phyloP scores from a whole-genome alignment of 2,113 vertebrate species.

The Nettapus auritus region DNA sequence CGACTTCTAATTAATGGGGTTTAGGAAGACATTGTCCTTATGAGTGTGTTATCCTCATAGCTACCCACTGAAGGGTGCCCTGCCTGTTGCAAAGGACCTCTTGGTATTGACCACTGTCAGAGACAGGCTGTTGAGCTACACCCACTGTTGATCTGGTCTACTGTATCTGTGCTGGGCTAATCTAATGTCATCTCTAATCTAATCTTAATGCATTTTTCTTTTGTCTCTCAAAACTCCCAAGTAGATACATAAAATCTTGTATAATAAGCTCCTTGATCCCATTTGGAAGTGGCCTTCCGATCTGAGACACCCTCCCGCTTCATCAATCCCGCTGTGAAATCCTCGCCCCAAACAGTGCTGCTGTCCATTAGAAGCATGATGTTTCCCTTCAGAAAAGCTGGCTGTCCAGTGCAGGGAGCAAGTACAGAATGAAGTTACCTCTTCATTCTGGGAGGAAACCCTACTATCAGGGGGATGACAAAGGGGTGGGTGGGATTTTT shows the following conservation, averaged over 20 bases:
- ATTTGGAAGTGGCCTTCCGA: not conserved
- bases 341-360: not conserved
- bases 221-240: not conserved
- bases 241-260: not conserved
- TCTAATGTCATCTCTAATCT: not conserved
- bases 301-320: not conserved
- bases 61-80: slow-evolving; percentile 22
- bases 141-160: not conserved
- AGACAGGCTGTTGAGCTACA: slow-evolving; percentile 2
- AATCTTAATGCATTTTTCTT: not conserved
- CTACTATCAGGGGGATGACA: rapidly evolving
- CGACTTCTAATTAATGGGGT: slow-evolving; percentile 47
- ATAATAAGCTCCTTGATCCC: not conserved
- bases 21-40: slow-evolving; percentile 34
- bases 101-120: slow-evolving; percentile 26
- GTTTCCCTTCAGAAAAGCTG: not conserved
- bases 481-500: rapidly evolving
- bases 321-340: not conserved
- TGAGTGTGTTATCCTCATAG: slow-evolving; percentile 14
- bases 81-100: not conserved
- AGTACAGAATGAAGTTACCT: not conserved
- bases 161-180: not conserved
- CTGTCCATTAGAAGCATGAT: rapidly evolving
- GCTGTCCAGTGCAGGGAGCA: not conserved
- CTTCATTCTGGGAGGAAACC: not conserved